Percentiles rank a stretch among this genome's conserved stretches.
These are phyloP conservation scores for Eilema depressum DNA, from an alignment of 2,888 invertebrate genomes.

Conservation along the genomic window DNA sequence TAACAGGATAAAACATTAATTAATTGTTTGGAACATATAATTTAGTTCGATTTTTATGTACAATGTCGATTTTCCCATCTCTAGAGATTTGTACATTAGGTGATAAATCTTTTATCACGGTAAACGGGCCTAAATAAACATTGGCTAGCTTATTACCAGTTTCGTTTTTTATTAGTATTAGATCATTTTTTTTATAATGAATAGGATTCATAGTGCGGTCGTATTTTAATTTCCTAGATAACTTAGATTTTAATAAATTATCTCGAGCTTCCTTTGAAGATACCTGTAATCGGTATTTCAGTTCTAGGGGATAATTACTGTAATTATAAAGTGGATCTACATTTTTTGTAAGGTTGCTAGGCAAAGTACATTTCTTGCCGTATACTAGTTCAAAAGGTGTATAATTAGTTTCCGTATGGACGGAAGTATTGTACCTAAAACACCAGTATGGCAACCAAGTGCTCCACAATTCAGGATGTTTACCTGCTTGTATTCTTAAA, in stretches of 20 bases:
- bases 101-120: background rate
- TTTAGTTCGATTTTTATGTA: background rate
- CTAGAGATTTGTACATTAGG: background rate
- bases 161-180: background rate
- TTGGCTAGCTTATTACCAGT: background rate
- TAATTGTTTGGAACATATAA: background rate
- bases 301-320: background rate
- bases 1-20: background rate
- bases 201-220: background rate
- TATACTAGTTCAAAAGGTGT: background rate
- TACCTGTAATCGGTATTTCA: background rate
- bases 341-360: background rate
- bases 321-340: background rate
- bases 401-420: background rate
- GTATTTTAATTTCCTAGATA: background rate
- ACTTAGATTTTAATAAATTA: background rate
- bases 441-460: background rate
- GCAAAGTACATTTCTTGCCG: background rate
- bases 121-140: background rate
- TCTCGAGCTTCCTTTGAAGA: background rate
- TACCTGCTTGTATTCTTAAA: background rate
- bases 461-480: background rate
- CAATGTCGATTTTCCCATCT: background rate
- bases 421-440: background rate
- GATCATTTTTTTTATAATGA: background rate